A percentile compares a stretch with the other conserved stretches of the same genome.
phyloP scores from a whole-genome alignment of 2,888 invertebrate genomes.

The Andrena trimmerana region DNA sequence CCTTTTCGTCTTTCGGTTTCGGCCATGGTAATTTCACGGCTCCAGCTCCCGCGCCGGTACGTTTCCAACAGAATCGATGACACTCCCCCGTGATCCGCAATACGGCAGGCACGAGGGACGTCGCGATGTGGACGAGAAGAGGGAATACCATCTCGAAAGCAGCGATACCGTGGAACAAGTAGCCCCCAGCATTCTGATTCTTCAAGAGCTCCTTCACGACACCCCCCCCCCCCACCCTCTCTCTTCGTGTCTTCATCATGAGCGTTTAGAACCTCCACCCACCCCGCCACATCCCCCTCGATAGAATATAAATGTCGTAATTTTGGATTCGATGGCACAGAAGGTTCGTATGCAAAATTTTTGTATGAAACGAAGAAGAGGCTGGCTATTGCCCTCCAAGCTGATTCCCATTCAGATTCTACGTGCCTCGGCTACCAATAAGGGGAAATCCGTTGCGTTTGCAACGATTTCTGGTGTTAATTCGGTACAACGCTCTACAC shows the following conservation, averaged over 20 bases:
- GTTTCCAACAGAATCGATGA: conserved; percentile 17
- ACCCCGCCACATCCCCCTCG: too few relatives aligned
- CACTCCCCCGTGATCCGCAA: neutral
- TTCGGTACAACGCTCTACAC: neutral
- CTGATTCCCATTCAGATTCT: neutral
- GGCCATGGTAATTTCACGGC: conserved; percentile 26
- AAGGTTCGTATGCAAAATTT: conserved; percentile 21
- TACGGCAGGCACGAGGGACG: neutral
- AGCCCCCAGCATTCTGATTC: neutral
- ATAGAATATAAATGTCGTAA: neutral
- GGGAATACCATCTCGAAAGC: neutral
- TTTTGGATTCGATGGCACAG: neutral
- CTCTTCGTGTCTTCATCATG: conserved; percentile 1
- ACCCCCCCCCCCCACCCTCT: neutral
- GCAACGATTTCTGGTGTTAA: neutral
- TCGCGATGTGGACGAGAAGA: neutral
- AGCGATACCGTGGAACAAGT: conserved; percentile 14
- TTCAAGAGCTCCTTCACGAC: neutral
- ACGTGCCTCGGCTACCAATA: conserved; percentile 42
- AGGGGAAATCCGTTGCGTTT: neutral
- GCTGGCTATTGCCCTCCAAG: neutral
- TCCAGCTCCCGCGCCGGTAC: conserved; percentile 11
- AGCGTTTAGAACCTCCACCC: neutral
- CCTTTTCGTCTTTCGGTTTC: neutral
- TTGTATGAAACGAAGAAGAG: neutral